Conservation (phyloP, 2,113 vertebrate species). For the Emydocephalus ijimae region DNA sequence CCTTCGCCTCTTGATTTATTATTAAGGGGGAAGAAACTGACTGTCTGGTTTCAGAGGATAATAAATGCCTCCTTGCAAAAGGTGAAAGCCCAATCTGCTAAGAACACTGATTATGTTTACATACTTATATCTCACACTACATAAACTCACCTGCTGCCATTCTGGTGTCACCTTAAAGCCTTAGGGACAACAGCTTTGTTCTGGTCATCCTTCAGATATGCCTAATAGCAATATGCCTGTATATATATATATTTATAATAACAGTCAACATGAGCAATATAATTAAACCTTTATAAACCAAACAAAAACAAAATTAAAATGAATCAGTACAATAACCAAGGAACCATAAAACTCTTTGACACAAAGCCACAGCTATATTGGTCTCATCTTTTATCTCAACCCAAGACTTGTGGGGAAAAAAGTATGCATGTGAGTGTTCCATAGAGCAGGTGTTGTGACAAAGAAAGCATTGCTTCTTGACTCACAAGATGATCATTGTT, state of each 20-base stretch:
- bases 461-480: neutral
- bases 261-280: neutral
- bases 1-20: neutral
- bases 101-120: neutral
- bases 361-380: neutral
- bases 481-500: neutral
- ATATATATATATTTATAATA: neutral
- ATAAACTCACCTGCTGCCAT: neutral
- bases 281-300: neutral
- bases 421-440: neutral
- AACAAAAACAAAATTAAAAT: neutral
- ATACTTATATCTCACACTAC: neutral
- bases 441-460: neutral
- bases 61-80: neutral
- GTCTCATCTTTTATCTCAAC: neutral
- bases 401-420: neutral
- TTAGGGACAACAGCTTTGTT: neutral
- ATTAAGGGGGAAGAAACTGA: neutral
- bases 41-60: neutral
- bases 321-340: neutral
- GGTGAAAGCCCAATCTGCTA: neutral
- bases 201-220: neutral
- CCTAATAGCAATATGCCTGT: neutral
- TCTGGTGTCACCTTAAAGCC: neutral
- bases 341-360: neutral